A percentile compares a stretch with the other conserved stretches of the same genome.
phyloP scores from a whole-genome alignment of 2,797 vertebrate species.

The Alauda arvensis region DNA sequence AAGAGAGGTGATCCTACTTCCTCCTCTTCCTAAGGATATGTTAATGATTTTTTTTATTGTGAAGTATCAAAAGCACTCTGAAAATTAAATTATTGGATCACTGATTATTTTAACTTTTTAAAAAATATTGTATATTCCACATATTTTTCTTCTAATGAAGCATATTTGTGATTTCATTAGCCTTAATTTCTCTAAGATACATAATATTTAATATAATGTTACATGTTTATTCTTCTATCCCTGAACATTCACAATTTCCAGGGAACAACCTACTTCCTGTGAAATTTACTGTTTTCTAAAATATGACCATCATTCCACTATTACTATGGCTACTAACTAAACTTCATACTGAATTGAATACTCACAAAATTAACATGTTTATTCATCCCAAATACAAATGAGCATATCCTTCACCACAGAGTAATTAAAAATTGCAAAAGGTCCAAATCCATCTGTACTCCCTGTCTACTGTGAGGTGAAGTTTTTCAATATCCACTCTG shows the following conservation, averaged over 20 bases:
- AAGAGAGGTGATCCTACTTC: neutral
- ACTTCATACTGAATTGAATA: neutral
- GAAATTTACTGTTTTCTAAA: neutral
- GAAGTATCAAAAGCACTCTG: neutral
- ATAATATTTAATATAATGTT: neutral
- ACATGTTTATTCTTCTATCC: neutral
- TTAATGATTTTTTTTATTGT: neutral
- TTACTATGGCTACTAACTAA: neutral
- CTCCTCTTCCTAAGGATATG: neutral
- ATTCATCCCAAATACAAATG: neutral
- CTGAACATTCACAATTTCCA: neutral
- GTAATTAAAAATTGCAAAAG: neutral
- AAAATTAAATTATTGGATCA: neutral
- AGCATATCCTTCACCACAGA: neutral
- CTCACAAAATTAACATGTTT: neutral
- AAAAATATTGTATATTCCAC: neutral
- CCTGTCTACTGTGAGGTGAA: neutral
- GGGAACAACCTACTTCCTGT: neutral
- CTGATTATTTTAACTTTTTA: neutral
- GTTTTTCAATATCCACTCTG: neutral
- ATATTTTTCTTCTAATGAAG: neutral
- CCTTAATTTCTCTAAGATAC: neutral
- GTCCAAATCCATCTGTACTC: neutral
- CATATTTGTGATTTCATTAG: neutral
- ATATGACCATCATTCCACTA: neutral